phyloP scores from a whole-genome alignment of 2,888 invertebrate species.

The Meteorus cinctellus region DNA sequence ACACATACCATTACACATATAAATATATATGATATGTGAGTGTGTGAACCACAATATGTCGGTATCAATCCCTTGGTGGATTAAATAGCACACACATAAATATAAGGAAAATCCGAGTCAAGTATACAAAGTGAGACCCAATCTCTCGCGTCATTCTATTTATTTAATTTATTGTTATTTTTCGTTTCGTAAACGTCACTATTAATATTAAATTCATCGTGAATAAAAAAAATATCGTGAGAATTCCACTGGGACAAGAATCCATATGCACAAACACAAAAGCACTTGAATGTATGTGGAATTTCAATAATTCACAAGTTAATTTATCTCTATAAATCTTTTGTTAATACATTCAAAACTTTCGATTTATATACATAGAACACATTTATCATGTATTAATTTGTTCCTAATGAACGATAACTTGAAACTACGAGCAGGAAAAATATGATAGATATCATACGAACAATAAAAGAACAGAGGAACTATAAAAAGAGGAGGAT shows the following conservation, averaged over 20 bases:
- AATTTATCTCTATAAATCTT: not conserved
- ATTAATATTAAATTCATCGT: not conserved
- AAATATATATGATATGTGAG: not conserved
- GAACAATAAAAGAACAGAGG: not conserved
- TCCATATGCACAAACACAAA: constrained; percentile 37
- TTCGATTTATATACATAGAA: not conserved
- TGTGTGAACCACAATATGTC: constrained; percentile 41
- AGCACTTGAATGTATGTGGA: constrained; percentile 26
- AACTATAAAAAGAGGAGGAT: not conserved
- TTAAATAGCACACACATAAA: constrained; percentile 29
- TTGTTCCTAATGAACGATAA: not conserved
- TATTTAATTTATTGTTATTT: not conserved
- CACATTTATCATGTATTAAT: not conserved
- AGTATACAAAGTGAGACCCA: not conserved
- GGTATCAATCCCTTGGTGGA: constrained; percentile 47
- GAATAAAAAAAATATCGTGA: constrained; percentile 28
- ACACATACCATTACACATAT: constrained; percentile 4
- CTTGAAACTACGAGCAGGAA: not conserved
- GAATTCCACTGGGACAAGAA: constrained; percentile 40
- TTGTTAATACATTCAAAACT: not conserved
- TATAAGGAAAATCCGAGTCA: not conserved
- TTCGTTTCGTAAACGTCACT: not conserved
- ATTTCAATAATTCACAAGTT: constrained; percentile 38
- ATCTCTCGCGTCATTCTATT: not conserved
- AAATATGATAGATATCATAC: not conserved